These are phyloP conservation scores for Spermophilus dauricus DNA, from an alignment of 2,113 vertebrate genomes.

Conservation along the genomic window DNA sequence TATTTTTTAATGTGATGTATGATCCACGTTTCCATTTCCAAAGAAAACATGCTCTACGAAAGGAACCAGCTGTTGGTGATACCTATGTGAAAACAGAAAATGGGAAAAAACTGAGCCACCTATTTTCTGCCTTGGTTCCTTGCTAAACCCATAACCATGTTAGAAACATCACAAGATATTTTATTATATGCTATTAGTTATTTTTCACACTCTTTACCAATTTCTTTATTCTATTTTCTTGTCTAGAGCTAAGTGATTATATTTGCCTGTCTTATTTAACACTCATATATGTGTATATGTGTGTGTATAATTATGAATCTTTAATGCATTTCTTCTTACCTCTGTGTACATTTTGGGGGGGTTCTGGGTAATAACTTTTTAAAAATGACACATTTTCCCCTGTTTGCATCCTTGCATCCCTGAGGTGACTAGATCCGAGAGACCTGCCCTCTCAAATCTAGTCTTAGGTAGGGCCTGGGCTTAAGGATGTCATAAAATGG, in stretches of 20 bases:
- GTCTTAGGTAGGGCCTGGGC: neutral
- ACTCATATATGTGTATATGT: neutral
- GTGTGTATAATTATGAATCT: neutral
- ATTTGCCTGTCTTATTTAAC: slow-evolving; percentile 3
- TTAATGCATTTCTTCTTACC: neutral
- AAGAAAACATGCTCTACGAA: slow-evolving; percentile 6
- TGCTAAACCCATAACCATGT: neutral
- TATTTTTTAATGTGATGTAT: neutral
- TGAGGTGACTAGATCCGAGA: neutral
- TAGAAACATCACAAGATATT: neutral
- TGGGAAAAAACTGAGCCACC: neutral
- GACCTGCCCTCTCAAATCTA: neutral
- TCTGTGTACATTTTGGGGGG: neutral
- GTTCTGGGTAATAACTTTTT: neutral
- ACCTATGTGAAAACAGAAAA: neutral
- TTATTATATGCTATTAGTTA: neutral
- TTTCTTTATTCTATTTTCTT: neutral
- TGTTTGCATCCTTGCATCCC: neutral
- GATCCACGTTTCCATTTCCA: neutral
- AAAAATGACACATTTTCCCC: neutral
- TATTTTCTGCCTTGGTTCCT: neutral
- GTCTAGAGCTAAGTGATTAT: neutral
- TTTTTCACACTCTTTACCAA: neutral
- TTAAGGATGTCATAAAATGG: neutral
- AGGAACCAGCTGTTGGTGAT: neutral